Base-by-base conservation (phyloP, 2,113 vertebrate species). In the Cranoglanis bouderius region DNA sequence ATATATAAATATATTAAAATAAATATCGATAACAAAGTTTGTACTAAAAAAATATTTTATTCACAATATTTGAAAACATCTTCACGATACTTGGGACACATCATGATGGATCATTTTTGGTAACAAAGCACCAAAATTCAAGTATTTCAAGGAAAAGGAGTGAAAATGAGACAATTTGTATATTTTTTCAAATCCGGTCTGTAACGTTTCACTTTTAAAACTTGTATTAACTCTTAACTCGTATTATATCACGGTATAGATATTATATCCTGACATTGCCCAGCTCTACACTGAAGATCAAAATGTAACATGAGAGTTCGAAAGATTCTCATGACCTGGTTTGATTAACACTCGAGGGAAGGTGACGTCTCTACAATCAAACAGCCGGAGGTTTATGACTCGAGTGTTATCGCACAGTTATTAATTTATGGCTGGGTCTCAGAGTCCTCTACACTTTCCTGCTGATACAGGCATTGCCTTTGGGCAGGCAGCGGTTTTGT, bases 391-490 rank as follows among this genome's bases (percentile, higher is more conserved):
- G 82, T 12, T 43, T 18, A 32, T 19, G 83, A 85, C 61, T 88
- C 61, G 35, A 82, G 53, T 82, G 82, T 53, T 85, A 67, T 51
- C 18, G 38, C 13, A 26, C 1, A 26, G 46, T 82, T 67, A 88
- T 74, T 4, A 18, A n/a, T 49, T 43, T 46, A 86, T n/a, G 19
- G 57, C 49, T 77, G 18, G 74, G 85, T 82, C 75, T 78, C 43
- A 65, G 26, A 78, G 43, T 59, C 81, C 55, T 26, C 29, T 18
- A 24, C 55, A 35, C 78, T 10, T 26, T 85, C 80, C 77, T 87
- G 88, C 84, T 89, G 46, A 86, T 63, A 89, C 90, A 89, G 26
- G 85, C 43, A 53, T 29, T 51, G 77, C 75, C 57, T 38, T 21
- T 67, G 61, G 77, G 29, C 12, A 49, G 5, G 29, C 32, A 1